Evolutionary conservation across 1,140 invertebrate genomes (phyloP).

Genomic region (Euura saliciscinereae): DNA sequence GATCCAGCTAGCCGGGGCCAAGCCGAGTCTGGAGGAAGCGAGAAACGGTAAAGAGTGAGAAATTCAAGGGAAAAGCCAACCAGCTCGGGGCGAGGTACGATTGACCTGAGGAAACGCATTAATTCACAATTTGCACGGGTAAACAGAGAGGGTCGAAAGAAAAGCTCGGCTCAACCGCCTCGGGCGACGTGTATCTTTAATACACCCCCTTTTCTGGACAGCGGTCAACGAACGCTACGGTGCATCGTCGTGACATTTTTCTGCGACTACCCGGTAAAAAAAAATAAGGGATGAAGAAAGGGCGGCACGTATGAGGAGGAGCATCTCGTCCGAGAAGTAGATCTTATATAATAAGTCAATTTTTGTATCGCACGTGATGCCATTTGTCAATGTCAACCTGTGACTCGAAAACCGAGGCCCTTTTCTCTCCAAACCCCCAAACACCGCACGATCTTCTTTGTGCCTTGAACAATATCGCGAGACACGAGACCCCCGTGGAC

Average conservation of each 20-base stretch:
- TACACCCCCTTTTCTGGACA: not conserved
- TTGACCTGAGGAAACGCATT: slow-evolving; percentile 1
- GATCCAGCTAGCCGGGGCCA: too few species aligned
- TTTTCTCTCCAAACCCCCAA: not conserved
- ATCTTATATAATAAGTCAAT: slow-evolving; percentile 7
- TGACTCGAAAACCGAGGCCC: not conserved
- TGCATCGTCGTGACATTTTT: not conserved
- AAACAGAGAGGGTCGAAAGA: not conserved
- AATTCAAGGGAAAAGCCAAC: not conserved
- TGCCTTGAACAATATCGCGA: not conserved
- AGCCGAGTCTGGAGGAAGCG: not conserved
- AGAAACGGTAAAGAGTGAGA: not conserved
- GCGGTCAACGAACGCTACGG: not conserved
- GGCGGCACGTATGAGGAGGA: not conserved
- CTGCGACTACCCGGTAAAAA: not conserved
- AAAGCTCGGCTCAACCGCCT: not conserved
- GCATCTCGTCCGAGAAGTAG: not conserved
- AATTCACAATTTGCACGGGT: not conserved
- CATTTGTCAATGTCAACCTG: not conserved
- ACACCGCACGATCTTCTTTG: not conserved
- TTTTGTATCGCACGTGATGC: not conserved
- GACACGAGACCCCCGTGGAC: not conserved
- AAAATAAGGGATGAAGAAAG: not conserved
- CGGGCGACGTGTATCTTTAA: not conserved
- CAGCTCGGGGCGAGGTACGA: not conserved